phyloP scores from a whole-genome alignment of 2,797 vertebrate species.

The Parauchenoglanis ngamensis region DNA sequence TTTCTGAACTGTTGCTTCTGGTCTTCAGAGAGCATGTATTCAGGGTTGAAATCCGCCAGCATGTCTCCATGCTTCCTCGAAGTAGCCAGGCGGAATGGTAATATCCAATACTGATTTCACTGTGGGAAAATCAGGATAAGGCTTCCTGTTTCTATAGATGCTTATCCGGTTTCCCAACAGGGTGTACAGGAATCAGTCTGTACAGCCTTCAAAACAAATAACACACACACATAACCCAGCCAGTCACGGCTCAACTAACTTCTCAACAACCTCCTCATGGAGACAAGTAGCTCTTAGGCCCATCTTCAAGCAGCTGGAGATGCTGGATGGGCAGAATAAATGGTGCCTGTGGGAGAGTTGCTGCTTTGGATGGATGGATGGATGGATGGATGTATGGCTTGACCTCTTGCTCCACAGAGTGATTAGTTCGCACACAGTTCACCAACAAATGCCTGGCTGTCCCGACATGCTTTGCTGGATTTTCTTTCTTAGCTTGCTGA shows the following conservation, averaged over 20 bases:
- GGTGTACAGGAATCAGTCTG: slow-evolving; percentile 63
- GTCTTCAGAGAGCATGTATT: slow-evolving; percentile 27
- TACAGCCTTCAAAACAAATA: slow-evolving; percentile 55
- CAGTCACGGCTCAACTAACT: slow-evolving; percentile 38
- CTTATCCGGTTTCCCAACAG: slow-evolving; percentile 75
- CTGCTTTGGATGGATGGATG: slow-evolving; percentile 13
- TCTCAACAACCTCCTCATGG: slow-evolving; percentile 13
- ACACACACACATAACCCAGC: slow-evolving; percentile 25
- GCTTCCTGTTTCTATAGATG: slow-evolving; percentile 75
- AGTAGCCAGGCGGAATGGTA: slow-evolving; percentile 46
- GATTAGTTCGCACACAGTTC: slow-evolving; percentile 47
- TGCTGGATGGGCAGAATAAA: slow-evolving; percentile 20
- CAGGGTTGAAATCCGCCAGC: slow-evolving; percentile 9
- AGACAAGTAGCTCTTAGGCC: slow-evolving; percentile 36
- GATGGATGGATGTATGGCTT: slow-evolving; percentile 22
- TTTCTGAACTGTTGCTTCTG: not conserved
- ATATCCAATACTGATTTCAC: slow-evolving; percentile 60
- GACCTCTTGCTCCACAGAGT: slow-evolving; percentile 45
- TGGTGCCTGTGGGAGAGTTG: slow-evolving; percentile 23
- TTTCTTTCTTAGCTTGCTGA: slow-evolving; percentile 29
- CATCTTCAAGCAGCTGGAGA: slow-evolving; percentile 16
- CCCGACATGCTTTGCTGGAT: slow-evolving; percentile 45
- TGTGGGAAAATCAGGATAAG: slow-evolving; percentile 76
- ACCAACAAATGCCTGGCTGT: slow-evolving; percentile 41
- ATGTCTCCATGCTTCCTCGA: slow-evolving; percentile 12